Evolutionary conservation across 1,140 invertebrate species (phyloP), one percentile per base, ranked within the genome.

Genomic region (Ridgeia piscesae): DNA sequence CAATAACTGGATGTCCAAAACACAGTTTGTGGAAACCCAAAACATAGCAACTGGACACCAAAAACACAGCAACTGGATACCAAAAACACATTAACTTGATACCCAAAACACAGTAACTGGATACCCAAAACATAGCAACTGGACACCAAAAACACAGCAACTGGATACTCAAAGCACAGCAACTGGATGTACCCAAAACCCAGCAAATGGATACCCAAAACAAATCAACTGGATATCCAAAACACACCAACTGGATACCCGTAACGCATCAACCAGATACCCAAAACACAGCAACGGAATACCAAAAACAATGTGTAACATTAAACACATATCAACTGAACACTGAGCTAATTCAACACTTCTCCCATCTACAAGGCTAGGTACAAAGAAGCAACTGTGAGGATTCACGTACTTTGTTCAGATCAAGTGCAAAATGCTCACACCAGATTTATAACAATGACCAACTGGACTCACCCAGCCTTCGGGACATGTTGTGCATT

Each of bases 401-500:
- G 58, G 27, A 77, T 21, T 77, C 58, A 77, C 0, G 2, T 21
- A 4, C 2, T 6, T 42, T 42, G 42, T 42, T 11, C 42, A 42
- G 11, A 42, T 42, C 4, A 42, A 42, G 42, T 42, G 42, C 4
- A 42, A 11, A 42, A 42, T 42, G 42, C 42, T 11, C 4, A 42
- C 11, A 42, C 42, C 11, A 6, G 11, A 42, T 42, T 11, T 42
- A 11, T 42, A 42, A 42, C 42, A 42, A 42, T 31, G 27, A 77
- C 58, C 27, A 31, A 27, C 17, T 77, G 58, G 27, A 77, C 58
- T 77, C 4, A 77, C 58, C 58, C 58, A 77, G 17, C 91, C 91
- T 89, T 58, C 33, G n/a, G 91, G 91, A 89, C 91, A 92, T 17
- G 50, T 33, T 31, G 50, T 88, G 34, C 91, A 92, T 88, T 92